Evolutionary conservation across 2,113 vertebrate genomes (phyloP).

Genomic region (Calypte anna): DNA sequence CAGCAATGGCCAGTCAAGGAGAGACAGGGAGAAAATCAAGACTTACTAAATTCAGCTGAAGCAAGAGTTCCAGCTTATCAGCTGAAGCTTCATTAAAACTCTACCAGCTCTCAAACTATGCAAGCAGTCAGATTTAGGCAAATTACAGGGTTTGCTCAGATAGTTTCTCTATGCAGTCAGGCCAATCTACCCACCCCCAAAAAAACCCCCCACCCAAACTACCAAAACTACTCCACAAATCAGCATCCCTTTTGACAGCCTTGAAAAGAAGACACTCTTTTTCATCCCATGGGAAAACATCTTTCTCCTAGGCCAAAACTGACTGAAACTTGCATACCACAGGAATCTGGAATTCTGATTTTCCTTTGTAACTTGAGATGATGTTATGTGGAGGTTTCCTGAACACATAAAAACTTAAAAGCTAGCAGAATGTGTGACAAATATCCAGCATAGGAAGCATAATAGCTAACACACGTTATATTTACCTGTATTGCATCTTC

Average conservation of each 20-base stretch:
- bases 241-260: not conserved
- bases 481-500: conserved; percentile 93
- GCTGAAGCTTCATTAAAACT: not conserved
- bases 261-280: not conserved
- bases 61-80: not conserved
- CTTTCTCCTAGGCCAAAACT: not conserved
- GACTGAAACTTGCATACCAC: not conserved
- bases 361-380: not conserved
- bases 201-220: not conserved
- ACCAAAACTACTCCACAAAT: not conserved
- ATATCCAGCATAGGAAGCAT: not conserved
- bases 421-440: not conserved
- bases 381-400: accelerated
- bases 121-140: not conserved
- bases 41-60: not conserved
- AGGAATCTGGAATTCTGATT: not conserved
- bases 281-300: not conserved
- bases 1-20: not conserved
- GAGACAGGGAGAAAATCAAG: not conserved
- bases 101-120: not conserved
- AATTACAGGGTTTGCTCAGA: not conserved
- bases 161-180: not conserved
- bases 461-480: not conserved
- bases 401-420: not conserved
- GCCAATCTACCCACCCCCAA: not conserved